phyloP scores from a whole-genome alignment of 2,888 invertebrate species.

The Cosmopolites sordidus region DNA sequence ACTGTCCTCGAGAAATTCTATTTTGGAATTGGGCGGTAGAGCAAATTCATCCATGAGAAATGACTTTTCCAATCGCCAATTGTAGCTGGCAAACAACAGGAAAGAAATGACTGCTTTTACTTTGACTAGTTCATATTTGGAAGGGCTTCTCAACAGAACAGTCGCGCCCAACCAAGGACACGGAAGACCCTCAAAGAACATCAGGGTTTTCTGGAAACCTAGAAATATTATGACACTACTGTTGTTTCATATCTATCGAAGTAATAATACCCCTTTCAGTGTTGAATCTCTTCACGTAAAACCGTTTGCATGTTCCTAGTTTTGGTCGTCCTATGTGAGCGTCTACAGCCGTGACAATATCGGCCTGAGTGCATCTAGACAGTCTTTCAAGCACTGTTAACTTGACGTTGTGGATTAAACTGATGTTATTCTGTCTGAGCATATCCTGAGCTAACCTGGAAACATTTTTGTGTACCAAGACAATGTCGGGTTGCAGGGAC shows the following conservation, averaged over 20 bases:
- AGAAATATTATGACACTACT: too few relatives aligned
- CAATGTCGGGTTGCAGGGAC: constrained; percentile 78
- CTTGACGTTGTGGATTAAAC: constrained; percentile 83
- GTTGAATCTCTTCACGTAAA: constrained; percentile 63
- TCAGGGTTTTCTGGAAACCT: constrained; percentile 68
- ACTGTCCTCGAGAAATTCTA: constrained; percentile 47
- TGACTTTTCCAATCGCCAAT: constrained; percentile 87
- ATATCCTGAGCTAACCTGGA: constrained; percentile 82
- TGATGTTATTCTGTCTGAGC: constrained; percentile 73
- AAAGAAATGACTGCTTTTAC: constrained; percentile 80
- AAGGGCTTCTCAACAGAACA: constrained; percentile 76
- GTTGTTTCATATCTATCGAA: too few relatives aligned
- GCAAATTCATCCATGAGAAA: constrained; percentile 87
- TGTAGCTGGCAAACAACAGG: constrained; percentile 81
- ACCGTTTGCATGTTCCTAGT: constrained; percentile 79
- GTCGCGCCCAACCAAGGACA: constrained; percentile 81
- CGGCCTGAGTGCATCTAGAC: constrained; percentile 76
- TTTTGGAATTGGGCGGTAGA: constrained; percentile 59
- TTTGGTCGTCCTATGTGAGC: constrained; percentile 77
- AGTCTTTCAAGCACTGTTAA: constrained; percentile 73
- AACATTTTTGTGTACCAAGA: constrained; percentile 86
- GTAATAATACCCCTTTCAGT: constrained; percentile 50
- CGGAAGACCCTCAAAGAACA: constrained; percentile 90
- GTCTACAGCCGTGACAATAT: constrained; percentile 82
- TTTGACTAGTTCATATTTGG: constrained; percentile 66